Conservation (phyloP, 1,140 invertebrate species). For the Drosophila azteca region DNA sequence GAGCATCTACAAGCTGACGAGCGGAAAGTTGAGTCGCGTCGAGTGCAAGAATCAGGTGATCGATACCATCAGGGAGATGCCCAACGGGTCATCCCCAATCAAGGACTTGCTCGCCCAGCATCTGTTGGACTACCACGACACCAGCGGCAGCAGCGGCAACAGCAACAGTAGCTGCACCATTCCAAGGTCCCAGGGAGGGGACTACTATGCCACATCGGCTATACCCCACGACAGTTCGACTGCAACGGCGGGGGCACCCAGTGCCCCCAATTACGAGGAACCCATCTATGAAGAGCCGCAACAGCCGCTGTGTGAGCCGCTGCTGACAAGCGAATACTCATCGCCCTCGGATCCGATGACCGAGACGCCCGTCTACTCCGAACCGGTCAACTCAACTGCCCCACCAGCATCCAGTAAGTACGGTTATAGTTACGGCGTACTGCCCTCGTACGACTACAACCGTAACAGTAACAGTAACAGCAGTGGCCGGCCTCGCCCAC, state of each 20-base stretch:
- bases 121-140: constrained; percentile 32
- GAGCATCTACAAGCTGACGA: constrained; percentile 13
- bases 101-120: constrained; percentile 55
- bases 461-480: constrained; percentile 5
- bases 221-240: no score
- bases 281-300: constrained; percentile 67
- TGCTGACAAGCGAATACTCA: constrained; percentile 63
- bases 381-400: constrained; percentile 54
- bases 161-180: not conserved
- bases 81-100: constrained; percentile 18
- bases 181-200: not conserved
- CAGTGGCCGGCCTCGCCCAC: no score
- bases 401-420: constrained; percentile 30
- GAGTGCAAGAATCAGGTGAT: constrained; percentile 45
- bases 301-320: constrained; percentile 58
- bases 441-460: constrained; percentile 17
- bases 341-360: constrained; percentile 43
- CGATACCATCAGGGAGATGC: constrained; percentile 29
- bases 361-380: constrained; percentile 54
- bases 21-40: constrained; percentile 9
- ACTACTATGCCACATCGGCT: no score
- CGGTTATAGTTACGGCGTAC: not conserved
- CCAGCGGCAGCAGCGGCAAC: not conserved
- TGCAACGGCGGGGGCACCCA: constrained; percentile 8
- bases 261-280: constrained; percentile 34